Evolutionary conservation across 1,140 invertebrate species (phyloP), one percentile per base, ranked within the genome.

Genomic region (Sitodiplosis mosellana): DNA sequence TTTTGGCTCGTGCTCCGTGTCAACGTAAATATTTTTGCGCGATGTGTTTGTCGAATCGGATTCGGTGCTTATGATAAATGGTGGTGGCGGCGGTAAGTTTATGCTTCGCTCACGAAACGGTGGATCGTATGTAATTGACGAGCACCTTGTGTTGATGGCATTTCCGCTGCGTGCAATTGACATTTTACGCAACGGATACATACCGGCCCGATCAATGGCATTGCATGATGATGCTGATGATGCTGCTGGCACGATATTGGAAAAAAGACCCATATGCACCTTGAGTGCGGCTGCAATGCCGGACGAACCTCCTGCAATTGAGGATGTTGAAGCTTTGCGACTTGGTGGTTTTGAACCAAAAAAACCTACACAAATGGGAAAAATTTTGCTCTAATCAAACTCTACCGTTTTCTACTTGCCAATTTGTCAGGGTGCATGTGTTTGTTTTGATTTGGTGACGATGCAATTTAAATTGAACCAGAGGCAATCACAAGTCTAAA

Each of bases 191-290:
- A 73, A 55, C 62, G 53, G 61, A 45, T 52, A 71, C 59, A 53
- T 58, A 51, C 53, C 64, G 47, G 33, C 60, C 64, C 27, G 68
- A 49, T 74, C 68, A n/a, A 75, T 58, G 14, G 72, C 73, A 48
- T 75, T 74, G 50, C 73, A 76, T 0, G 73, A 75, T 15, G 73
- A 60, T 36, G 73, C 68, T 0, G 73, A 75, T 15, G 73, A 60
- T 36, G 73, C 68, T 12, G 72, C 74, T 15, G 78, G 78, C 42
- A 81, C 73, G 8, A 81, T 63, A 17, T 77, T 76, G 21, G 78
- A 75, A 19, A 82, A 76, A 58, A 80, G 75, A 1, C 77, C 77
- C 58, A 81, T 78, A 55, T 83, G 79, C 46, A 77, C 71, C 57
- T 72, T 76, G 17, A 81, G 61, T 21, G 78, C 78, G 8, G 77